Percentiles rank a stretch among this genome's conserved stretches.
Evolutionary conservation across 2,888 invertebrate species (phyloP).

Genomic region (Sipha maydis): DNA sequence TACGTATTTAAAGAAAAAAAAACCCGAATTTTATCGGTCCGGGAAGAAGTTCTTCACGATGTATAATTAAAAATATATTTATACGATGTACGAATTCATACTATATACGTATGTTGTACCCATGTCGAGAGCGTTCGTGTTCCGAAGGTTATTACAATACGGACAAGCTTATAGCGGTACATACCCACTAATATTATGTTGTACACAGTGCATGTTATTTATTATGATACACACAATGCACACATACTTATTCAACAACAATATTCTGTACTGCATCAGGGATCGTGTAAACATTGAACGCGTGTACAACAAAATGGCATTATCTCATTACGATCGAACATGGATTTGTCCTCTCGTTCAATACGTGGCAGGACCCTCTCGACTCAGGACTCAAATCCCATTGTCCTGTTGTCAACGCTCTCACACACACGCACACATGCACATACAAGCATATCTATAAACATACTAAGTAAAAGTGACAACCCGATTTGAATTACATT

Average conservation of each 20-base stretch:
- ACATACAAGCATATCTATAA: neutral
- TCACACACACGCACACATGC: neutral
- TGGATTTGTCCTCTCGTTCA: conserved; percentile 17
- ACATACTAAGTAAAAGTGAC: conserved; percentile 25
- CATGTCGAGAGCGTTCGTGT: neutral
- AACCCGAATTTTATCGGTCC: too few species aligned
- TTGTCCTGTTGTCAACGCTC: conserved; percentile 28
- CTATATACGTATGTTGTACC: neutral
- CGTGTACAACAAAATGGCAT: conserved; percentile 27
- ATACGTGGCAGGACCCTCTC: neutral
- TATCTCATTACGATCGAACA: conserved; percentile 23
- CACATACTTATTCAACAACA: neutral
- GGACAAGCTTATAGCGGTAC: neutral
- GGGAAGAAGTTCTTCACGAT: too few species aligned
- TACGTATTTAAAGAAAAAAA: too few species aligned
- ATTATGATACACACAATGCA: neutral
- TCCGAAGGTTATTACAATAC: neutral
- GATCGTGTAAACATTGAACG: neutral
- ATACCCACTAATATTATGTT: neutral
- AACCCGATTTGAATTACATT: conserved; percentile 37
- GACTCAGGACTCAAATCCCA: neutral
- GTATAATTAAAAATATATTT: too few species aligned
- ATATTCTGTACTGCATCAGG: neutral
- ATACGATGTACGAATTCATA: neutral
- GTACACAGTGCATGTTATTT: neutral